Evolutionary conservation across 2,797 vertebrate genomes (phyloP), one percentile per base, ranked within the genome.

Genomic region (Pangasius krempfi): DNA sequence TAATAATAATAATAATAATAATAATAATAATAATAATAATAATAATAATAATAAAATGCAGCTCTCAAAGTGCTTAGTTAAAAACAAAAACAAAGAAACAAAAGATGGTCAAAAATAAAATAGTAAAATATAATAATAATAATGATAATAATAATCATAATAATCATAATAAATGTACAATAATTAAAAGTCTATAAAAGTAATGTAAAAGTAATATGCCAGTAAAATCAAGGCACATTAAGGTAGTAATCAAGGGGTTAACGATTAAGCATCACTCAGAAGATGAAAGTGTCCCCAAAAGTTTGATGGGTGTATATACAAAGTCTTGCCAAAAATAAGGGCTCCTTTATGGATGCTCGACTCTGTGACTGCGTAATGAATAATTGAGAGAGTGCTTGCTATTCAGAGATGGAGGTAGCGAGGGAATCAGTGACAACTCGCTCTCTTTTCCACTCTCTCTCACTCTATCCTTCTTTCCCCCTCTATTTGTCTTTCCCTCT

Each of bases 331-430:
- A 91, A 89, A 70, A 86, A 91, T 93, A 93, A 94, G 93, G 80
- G 92, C 85, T 86, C 22, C 86, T 91, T 93, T 92, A 94, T 92
- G 79, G 91, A 88, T 91, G 92, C 92, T 94, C 91, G 92, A 91
- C 90, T 92, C 89, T 84, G 90, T 89, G 90, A 92, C 87, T 90
- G 90, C 89, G 90, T 64, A 2, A 91, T 94, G 92, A 94, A 94
- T 94, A 94, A 95, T 95, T 94, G 92, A 95, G 91, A 92, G 90
- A 87, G 68, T 90, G 92, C 94, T 94, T 93, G 91, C 92, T 94
- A 93, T 94, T 93, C 93, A 92, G 90, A 92, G 86, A 89, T 88
- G 73, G 76, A 89, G 81, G 89, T 90, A 90, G 89, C 50, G 54
- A 62, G 89, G 81, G 86, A 91, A 91, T 89, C 91, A 90, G 92